Percentiles rank a stretch among this genome's conserved stretches.
phyloP scores from a whole-genome alignment of 2,888 invertebrate genomes.

The Strigamia maritima region DNA sequence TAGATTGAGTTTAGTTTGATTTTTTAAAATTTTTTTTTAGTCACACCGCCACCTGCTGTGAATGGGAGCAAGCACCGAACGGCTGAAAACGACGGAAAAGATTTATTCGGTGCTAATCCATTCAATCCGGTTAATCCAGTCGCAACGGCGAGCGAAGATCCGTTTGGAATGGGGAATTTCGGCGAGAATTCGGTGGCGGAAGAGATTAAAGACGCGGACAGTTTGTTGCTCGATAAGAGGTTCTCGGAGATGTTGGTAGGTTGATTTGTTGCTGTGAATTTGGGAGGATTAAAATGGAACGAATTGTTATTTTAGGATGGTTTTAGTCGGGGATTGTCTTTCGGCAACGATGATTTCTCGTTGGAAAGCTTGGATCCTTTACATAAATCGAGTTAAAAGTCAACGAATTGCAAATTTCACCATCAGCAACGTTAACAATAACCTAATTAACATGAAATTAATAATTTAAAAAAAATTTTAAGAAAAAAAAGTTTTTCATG shows the following conservation, averaged over 20 bases:
- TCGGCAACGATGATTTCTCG: slow-evolving; percentile 90
- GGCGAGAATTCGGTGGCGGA: slow-evolving; percentile 45
- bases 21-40: slow-evolving; percentile 57
- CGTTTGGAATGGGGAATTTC: slow-evolving; percentile 81
- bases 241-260: slow-evolving; percentile 81
- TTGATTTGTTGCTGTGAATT: neutral
- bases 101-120: slow-evolving; percentile 76
- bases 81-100: slow-evolving; percentile 58
- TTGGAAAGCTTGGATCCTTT: slow-evolving; percentile 90
- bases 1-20: neutral
- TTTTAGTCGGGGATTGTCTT: slow-evolving; percentile 79
- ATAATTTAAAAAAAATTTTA: no score
- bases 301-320: slow-evolving; percentile 67
- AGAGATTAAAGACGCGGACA: slow-evolving; percentile 62
- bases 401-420: neutral
- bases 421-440: neutral
- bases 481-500: no score
- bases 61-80: slow-evolving; percentile 61
- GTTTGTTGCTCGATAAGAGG: slow-evolving; percentile 76
- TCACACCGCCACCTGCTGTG: slow-evolving; percentile 72
- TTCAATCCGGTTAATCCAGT: slow-evolving; percentile 60
- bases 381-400: slow-evolving; percentile 51
- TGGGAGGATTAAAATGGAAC: neutral
- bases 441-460: neutral
- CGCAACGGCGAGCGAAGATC: slow-evolving; percentile 58